Evolutionary conservation across 2,113 vertebrate genomes (phyloP).

Genomic region (Anseranas semipalmata): DNA sequence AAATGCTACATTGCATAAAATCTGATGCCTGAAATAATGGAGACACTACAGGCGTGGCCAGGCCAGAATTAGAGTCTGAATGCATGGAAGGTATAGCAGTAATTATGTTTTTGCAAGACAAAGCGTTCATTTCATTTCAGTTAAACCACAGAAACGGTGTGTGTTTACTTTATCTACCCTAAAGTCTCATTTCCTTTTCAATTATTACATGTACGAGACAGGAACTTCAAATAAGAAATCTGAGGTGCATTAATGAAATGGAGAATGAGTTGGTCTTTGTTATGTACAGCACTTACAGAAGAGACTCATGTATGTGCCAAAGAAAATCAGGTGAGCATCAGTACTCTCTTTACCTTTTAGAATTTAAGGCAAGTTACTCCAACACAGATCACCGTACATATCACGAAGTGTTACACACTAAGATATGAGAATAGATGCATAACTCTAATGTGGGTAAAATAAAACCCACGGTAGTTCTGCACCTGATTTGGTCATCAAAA

Average conservation of each 20-base stretch:
- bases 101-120: slow-evolving; percentile 43
- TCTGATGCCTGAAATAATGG: not conserved
- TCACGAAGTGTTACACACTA: not conserved
- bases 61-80: not conserved
- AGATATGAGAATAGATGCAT: not conserved
- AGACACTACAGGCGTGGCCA: not conserved
- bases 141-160: slow-evolving; percentile 41
- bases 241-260: not conserved
- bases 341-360: not conserved
- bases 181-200: slow-evolving; percentile 50
- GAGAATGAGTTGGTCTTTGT: not conserved
- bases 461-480: not conserved
- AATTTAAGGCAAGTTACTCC: not conserved
- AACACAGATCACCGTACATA: not conserved
- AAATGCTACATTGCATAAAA: not conserved
- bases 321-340: not conserved
- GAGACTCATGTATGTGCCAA: not conserved
- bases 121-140: slow-evolving; percentile 17
- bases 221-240: slow-evolving; percentile 34
- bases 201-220: slow-evolving; percentile 18
- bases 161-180: slow-evolving; percentile 29
- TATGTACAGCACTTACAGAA: not conserved
- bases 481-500: not conserved
- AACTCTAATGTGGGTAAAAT: not conserved
- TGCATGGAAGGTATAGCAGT: not conserved